Evolutionary conservation across 2,888 invertebrate species (phyloP).

Genomic region (Caenorhabditis panamensis): DNA sequence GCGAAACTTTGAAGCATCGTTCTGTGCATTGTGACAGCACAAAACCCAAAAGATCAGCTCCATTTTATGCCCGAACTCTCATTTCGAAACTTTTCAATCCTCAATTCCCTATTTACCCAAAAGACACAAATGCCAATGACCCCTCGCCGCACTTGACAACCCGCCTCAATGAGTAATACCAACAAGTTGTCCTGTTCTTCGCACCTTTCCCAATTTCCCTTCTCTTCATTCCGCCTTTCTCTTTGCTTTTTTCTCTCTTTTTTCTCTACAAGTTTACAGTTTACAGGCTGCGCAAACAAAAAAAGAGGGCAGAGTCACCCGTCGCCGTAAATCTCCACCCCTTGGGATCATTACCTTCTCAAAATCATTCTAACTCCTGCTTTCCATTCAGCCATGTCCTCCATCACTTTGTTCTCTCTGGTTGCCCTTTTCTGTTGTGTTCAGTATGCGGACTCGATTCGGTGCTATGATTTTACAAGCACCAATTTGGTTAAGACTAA

Average conservation of each 20-base stretch:
- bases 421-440: conserved; percentile 43
- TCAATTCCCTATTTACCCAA: background rate
- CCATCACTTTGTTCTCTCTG: conserved; percentile 39
- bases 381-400: conserved; percentile 39
- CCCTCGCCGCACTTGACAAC: conserved; percentile 41
- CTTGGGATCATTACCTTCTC: conserved; percentile 32
- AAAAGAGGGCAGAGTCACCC: conserved; percentile 22
- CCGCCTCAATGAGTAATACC: conserved; percentile 35
- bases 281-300: conserved; percentile 61
- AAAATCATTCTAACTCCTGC: conserved; percentile 1
- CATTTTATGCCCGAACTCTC: conserved; percentile 5
- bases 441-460: conserved; percentile 58
- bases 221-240: conserved; percentile 1
- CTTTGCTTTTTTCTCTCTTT: conserved; percentile 3
- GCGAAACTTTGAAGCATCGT: too few species aligned
- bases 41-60: conserved; percentile 22
- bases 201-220: conserved; percentile 25
- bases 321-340: conserved; percentile 25
- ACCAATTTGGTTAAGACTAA: conserved; percentile 53
- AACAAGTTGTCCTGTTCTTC: conserved; percentile 44
- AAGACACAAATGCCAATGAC: conserved; percentile 49
- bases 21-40: too few species aligned
- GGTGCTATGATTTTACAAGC: conserved; percentile 67
- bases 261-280: conserved; percentile 47
- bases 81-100: conserved; percentile 26